Evolutionary conservation across 2,797 vertebrate genomes (phyloP), one percentile per base, ranked within the genome.

Genomic region (Crypturellus tataupa): DNA sequence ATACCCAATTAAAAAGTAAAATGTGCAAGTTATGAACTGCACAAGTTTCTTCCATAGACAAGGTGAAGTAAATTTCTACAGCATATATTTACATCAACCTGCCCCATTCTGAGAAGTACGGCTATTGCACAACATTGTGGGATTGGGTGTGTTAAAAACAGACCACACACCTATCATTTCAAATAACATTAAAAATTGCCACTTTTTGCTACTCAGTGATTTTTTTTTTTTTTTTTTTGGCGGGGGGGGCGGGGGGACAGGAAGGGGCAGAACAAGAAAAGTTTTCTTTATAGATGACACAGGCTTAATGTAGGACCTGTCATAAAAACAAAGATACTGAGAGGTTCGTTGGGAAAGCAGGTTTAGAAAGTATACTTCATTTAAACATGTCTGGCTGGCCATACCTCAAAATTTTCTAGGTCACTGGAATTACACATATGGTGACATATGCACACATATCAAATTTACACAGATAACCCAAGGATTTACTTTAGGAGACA

Each of bases 21-120:
- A 27, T 55, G 4, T 24, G 21, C 37, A 72, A 21, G 11, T 18
- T 85, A 73, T 87, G 70, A 13, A 49, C 5, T 67, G n/a, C 4
- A 46, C 10, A 6, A 33, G 49, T 58, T 72, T 78, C 27, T 72
- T 81, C 27, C 35, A 79, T 49, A 63, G 67, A 90, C 93, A 56
- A 79, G 35, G 39, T 83, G 14, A 67, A 93, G 93, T 67, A 68
- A 44, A 85, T 70, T 89, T 85, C 85, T 85, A 47, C 25, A 90
- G 58, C 21, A 46, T 42, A 20, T 69, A 68, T 89, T 65, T 80
- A 60, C n/a, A 80, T 5, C 27, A 27, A 75, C 19, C 29, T 65
- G 59, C 2, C 49, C 31, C 39, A 53, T 76, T 76, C 42, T 53
- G 68, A 82, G 13, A 89, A 92, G 17, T 29, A 51, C 0, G 80